A percentile compares a stretch with the other conserved stretches of the same genome.
Conservation (phyloP, 2,888 invertebrate genomes). For the Aproaerema taeniolella region DNA sequence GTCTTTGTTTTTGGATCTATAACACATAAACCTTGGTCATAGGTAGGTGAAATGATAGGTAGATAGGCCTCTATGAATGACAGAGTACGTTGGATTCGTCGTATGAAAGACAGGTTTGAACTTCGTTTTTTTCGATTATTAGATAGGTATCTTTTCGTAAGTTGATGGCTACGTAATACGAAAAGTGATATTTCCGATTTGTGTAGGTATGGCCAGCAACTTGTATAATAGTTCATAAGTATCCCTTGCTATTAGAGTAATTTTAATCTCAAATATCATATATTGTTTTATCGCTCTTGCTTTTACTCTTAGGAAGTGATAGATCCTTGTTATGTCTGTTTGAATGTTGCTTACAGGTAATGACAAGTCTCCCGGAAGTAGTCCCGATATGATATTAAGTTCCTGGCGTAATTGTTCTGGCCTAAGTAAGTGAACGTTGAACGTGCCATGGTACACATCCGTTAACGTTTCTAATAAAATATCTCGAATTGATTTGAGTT, state of each 20-base stretch:
- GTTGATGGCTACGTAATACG: slow-evolving; percentile 16
- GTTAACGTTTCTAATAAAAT: slow-evolving; percentile 10
- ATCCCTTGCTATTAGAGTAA: slow-evolving; percentile 20
- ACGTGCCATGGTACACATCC: slow-evolving; percentile 8
- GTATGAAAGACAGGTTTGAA: background rate
- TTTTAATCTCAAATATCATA: slow-evolving; percentile 21
- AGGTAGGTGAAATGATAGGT: slow-evolving; percentile 8
- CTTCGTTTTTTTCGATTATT: slow-evolving; percentile 11
- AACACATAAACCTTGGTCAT: background rate
- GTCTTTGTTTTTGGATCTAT: background rate
- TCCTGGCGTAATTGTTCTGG: slow-evolving; percentile 3
- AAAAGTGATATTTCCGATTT: slow-evolving; percentile 18
- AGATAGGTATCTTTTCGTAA: slow-evolving; percentile 16
- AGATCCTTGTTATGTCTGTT: background rate
- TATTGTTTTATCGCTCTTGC: slow-evolving; percentile 17
- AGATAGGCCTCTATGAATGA: background rate
- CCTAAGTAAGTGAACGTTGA: slow-evolving; percentile 7
- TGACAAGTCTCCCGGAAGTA: background rate
- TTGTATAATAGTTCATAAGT: slow-evolving; percentile 11
- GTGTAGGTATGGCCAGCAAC: background rate
- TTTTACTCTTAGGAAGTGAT: slow-evolving; percentile 11
- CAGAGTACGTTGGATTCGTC: slow-evolving; percentile 2
- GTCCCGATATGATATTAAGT: background rate
- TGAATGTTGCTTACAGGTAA: background rate
- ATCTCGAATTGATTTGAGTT: slow-evolving; percentile 6